phyloP scores from a whole-genome alignment of 2,888 invertebrate species.

The Abscondita cerata region DNA sequence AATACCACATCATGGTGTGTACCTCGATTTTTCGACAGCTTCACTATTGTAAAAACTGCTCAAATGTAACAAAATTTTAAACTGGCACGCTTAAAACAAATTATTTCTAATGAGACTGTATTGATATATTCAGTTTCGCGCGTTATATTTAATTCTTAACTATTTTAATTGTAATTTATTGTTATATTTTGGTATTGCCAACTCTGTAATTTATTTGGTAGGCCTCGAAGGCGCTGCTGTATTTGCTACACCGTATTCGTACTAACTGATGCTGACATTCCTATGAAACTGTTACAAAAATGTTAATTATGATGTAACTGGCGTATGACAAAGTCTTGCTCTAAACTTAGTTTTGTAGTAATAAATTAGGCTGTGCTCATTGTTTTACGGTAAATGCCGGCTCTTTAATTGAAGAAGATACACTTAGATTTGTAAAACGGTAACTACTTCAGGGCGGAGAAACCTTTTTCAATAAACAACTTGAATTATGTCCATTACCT shows the following conservation, averaged over 20 bases:
- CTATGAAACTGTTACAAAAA: conserved; percentile 3
- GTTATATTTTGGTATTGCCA: conserved; percentile 12
- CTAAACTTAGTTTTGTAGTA: conserved; percentile 20
- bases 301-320: conserved; percentile 6
- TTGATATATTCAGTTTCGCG: no score
- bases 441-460: neutral
- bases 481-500: neutral
- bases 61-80: conserved; percentile 17
- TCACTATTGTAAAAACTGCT: conserved; percentile 26
- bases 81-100: conserved; percentile 17
- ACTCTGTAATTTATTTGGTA: conserved; percentile 20
- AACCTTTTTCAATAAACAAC: conserved; percentile 2
- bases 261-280: conserved; percentile 13
- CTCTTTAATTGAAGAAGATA: conserved; percentile 12
- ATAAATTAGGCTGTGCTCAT: conserved; percentile 32
- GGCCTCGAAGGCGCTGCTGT: conserved; percentile 12
- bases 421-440: conserved; percentile 1
- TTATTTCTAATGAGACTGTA: conserved; percentile 15
- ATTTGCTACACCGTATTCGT: neutral
- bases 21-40: neutral
- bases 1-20: neutral
- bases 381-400: conserved; percentile 42
- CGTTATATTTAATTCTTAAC: neutral
- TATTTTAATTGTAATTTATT: conserved; percentile 16
- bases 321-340: conserved; percentile 15